Percentiles rank a stretch among this genome's conserved stretches.
These are phyloP conservation scores for Noctilio leporinus DNA, from an alignment of 2,113 vertebrate species.

Conservation along the genomic window DNA sequence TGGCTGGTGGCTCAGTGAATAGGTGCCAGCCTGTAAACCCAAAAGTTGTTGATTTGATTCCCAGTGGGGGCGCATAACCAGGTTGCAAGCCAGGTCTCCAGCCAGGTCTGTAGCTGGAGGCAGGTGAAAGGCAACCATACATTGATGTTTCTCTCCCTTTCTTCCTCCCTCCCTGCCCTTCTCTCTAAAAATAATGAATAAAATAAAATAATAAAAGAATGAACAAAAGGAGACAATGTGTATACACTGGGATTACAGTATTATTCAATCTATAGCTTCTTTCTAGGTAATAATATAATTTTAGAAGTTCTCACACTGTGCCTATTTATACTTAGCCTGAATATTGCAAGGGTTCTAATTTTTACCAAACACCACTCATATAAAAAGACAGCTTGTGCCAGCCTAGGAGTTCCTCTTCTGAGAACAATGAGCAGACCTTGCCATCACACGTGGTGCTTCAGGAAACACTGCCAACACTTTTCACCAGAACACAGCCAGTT, in stretches of 20 bases:
- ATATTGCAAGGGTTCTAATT: background rate
- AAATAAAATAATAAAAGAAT: too few species aligned
- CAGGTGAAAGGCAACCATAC: too few species aligned
- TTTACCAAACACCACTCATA: background rate
- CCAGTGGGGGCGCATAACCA: too few species aligned
- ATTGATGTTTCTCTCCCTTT: too few species aligned
- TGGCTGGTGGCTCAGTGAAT: too few species aligned
- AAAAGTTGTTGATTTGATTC: too few species aligned
- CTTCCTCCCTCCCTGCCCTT: too few species aligned
- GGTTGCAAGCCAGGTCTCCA: too few species aligned
- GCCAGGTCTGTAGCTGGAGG: too few species aligned
- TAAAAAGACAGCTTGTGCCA: background rate
- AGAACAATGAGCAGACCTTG: background rate
- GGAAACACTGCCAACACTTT: background rate
- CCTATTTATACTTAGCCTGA: background rate
- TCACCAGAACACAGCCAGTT: background rate
- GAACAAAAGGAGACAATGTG: background rate
- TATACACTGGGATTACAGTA: background rate
- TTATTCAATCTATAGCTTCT: background rate
- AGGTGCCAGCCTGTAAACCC: too few species aligned
- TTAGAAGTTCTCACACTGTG: background rate
- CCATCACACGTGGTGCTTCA: background rate
- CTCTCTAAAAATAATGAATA: too few species aligned
- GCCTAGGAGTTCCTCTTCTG: background rate
- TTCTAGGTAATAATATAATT: background rate